Evolutionary conservation across 2,888 invertebrate species (phyloP).

Genomic region (Metopia argyrocephala): DNA sequence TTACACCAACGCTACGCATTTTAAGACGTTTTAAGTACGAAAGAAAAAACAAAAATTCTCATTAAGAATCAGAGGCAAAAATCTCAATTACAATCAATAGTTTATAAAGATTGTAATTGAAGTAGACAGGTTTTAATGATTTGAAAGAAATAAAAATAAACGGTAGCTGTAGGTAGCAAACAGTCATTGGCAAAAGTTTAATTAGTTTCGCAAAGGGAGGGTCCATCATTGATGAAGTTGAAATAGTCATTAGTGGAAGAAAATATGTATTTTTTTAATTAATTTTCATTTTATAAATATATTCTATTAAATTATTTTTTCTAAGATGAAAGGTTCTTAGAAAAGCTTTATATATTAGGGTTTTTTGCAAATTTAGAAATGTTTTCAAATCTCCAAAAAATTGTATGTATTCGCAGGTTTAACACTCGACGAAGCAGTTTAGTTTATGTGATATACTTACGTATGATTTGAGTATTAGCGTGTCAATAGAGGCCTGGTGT

Average conservation of each 20-base stretch:
- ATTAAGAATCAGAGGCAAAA: constrained; percentile 9
- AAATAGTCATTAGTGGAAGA: background rate
- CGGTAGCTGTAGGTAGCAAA: background rate
- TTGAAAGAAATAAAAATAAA: constrained; percentile 14
- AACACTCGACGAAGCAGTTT: too few species aligned
- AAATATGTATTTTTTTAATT: background rate
- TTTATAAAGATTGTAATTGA: constrained; percentile 51
- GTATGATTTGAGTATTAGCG: too few species aligned
- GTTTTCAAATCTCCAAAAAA: too few species aligned
- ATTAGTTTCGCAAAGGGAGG: constrained; percentile 9
- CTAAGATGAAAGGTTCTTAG: too few species aligned
- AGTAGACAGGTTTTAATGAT: constrained; percentile 46
- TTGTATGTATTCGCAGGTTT: too few species aligned
- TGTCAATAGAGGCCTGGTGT: too few species aligned
- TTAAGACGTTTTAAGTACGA: background rate
- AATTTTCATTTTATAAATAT: too few species aligned
- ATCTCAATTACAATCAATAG: constrained; percentile 55
- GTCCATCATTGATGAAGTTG: background rate
- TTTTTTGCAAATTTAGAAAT: too few species aligned
- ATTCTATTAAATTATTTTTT: too few species aligned
- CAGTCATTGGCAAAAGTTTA: constrained; percentile 28
- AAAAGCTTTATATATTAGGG: too few species aligned
- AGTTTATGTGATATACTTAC: too few species aligned
- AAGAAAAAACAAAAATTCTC: background rate
- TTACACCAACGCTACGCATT: background rate